Base-by-base conservation (phyloP, 2,888 invertebrate species). In the Gisinianus flammeolus region DNA sequence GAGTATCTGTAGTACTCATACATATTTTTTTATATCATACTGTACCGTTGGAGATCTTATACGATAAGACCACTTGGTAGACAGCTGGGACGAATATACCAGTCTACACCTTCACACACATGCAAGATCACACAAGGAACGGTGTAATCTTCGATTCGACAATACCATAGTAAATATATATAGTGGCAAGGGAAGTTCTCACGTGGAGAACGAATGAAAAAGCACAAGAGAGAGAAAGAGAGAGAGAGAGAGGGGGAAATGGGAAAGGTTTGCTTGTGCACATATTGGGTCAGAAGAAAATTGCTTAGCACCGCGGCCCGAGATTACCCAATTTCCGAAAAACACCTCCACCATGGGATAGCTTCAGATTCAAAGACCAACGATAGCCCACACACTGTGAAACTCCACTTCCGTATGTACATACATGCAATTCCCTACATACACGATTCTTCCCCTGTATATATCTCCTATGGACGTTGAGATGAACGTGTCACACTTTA, bases 241-340 rank as follows among this genome's bases (percentile, higher is more conserved):
- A 67, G 67, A 30, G 31, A 35, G 68, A 68, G 68, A 68, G 68
- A 33, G 24, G n/a, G 35, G 3, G 71, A 54, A 28, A 56, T 56
- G 71, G 56, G 56, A 71, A 54, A 71, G 56, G 30, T 28, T 26
- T 16, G 56, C 16, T 8, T 19, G 54, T 62, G 64, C 75, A 79
- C 75, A 79, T 75, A 62, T 76, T 35, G 68, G 77, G 67, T 64
- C 30, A 24, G n/a, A n/a, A 62, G 67, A 79, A 79, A 76, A 79
- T 79, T 79, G 79, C 79, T 76, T 76, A 68, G 76, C 77, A 78
- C 79, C 76, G n/a, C n/a, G 77, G 68, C 72, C 72, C 78, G 78
- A 80, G 78, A 80, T 80, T 77, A 80, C 75, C 79, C 78, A 77
- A 80, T 80, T 80, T 77, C 78, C 75, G 75, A 77, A 79, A 79